Conservation (phyloP, 2,113 vertebrate species). For the Mustelus asterias region DNA sequence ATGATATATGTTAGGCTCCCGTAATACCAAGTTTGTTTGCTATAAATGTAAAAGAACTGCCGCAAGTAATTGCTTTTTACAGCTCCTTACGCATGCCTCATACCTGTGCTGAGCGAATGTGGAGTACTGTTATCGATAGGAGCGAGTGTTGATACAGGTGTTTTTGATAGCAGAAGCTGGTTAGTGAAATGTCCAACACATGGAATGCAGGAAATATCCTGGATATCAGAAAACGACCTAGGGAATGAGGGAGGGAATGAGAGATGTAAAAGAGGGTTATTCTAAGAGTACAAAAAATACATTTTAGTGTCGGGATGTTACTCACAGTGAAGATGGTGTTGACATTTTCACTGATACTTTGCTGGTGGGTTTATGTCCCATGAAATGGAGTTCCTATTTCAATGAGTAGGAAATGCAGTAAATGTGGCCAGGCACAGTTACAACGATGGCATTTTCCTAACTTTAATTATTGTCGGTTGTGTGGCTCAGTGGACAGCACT, state of each 20-base stretch:
- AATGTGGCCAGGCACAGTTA: neutral
- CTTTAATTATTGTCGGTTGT: neutral
- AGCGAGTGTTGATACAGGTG: slow-evolving; percentile 42
- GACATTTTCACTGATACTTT: neutral
- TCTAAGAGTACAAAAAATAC: neutral
- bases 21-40: neutral
- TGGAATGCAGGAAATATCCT: slow-evolving; percentile 62
- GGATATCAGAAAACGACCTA: slow-evolving; percentile 59
- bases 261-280: neutral
- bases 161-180: slow-evolving; percentile 41
- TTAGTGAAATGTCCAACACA: slow-evolving; percentile 45
- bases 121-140: slow-evolving; percentile 59
- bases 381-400: neutral
- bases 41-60: neutral
- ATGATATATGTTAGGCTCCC: neutral
- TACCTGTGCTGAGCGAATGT: slow-evolving; percentile 51
- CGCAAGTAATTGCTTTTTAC: neutral
- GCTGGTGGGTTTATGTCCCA: neutral
- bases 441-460: neutral
- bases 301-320: neutral
- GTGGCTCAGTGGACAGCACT: neutral
- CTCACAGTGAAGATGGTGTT: neutral
- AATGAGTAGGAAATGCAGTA: neutral
- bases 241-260: slow-evolving; percentile 36
- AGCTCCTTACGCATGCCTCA: neutral